These are phyloP conservation scores for Chouioia cunea DNA, from an alignment of 2,888 invertebrate genomes.

Conservation along the genomic window DNA sequence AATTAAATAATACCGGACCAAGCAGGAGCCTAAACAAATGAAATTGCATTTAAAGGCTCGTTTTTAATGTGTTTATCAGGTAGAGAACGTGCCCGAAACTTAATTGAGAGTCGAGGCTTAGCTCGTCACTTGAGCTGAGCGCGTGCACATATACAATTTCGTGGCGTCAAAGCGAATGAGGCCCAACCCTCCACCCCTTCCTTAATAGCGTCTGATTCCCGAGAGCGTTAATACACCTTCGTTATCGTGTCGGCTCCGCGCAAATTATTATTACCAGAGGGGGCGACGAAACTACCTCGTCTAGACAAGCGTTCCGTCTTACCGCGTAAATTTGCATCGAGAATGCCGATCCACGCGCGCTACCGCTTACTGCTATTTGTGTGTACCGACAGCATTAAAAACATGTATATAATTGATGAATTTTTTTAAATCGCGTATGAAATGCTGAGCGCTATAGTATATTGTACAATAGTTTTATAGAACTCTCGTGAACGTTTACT, in stretches of 20 bases:
- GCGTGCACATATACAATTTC: conserved; percentile 3
- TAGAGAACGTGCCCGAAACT: conserved; percentile 18
- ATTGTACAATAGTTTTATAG: too few relatives aligned
- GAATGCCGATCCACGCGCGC: not conserved
- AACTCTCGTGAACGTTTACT: too few relatives aligned
- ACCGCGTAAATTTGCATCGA: conserved; percentile 12
- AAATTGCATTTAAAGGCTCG: not conserved
- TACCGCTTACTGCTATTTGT: not conserved
- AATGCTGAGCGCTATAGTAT: too few relatives aligned
- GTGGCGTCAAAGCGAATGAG: conserved; percentile 36
- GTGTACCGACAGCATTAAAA: not conserved
- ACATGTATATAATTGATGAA: not conserved
- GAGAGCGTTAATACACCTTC: conserved; percentile 26
- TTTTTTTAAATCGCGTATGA: too few relatives aligned
- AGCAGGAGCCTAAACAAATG: too few relatives aligned
- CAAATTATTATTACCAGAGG: not conserved
- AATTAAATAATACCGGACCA: too few relatives aligned
- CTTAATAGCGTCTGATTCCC: conserved; percentile 32
- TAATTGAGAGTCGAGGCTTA: conserved; percentile 19
- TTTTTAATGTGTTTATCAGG: not conserved
- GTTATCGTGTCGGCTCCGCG: conserved; percentile 3
- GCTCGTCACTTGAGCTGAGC: not conserved
- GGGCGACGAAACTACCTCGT: not conserved
- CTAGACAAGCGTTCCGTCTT: conserved; percentile 10
- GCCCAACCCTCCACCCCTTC: not conserved